phyloP scores from a whole-genome alignment of 2,888 invertebrate species.

The Melanostoma scalare region DNA sequence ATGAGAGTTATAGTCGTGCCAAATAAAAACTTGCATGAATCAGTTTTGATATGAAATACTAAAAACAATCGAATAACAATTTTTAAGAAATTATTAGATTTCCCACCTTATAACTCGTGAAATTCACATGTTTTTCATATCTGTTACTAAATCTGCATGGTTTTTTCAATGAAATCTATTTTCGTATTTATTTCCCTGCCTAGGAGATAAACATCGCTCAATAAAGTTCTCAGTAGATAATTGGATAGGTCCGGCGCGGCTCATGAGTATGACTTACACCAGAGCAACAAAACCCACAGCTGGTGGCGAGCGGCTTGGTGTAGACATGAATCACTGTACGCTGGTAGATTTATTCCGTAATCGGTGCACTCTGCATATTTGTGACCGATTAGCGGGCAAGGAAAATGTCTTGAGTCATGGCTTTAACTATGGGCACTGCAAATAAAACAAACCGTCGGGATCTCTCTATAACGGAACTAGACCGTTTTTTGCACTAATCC shows the following conservation, averaged over 20 bases:
- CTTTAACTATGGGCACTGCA: slow-evolving; percentile 32
- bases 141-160: slow-evolving; percentile 19
- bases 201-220: slow-evolving; percentile 59
- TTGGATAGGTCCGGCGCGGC: slow-evolving; percentile 42
- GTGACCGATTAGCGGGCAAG: slow-evolving; percentile 44
- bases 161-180: slow-evolving; percentile 61
- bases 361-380: slow-evolving; percentile 44
- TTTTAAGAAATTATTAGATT: too few species aligned
- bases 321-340: slow-evolving; percentile 57
- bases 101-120: background rate
- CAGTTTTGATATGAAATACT: too few species aligned
- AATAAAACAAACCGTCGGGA: slow-evolving; percentile 42
- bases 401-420: slow-evolving; percentile 62
- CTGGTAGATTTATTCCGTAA: slow-evolving; percentile 44
- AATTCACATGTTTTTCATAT: slow-evolving; percentile 5
- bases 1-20: too few species aligned
- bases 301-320: slow-evolving; percentile 22
- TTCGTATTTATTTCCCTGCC: slow-evolving; percentile 62
- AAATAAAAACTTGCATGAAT: too few species aligned
- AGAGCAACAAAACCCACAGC: slow-evolving; percentile 36
- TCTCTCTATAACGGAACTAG: slow-evolving; percentile 51
- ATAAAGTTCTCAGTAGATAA: slow-evolving; percentile 71
- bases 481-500: slow-evolving; percentile 5
- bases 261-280: slow-evolving; percentile 23
- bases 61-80: too few species aligned